Base-by-base conservation (phyloP, 2,888 invertebrate species). In the Myopa tessellatipennis region DNA sequence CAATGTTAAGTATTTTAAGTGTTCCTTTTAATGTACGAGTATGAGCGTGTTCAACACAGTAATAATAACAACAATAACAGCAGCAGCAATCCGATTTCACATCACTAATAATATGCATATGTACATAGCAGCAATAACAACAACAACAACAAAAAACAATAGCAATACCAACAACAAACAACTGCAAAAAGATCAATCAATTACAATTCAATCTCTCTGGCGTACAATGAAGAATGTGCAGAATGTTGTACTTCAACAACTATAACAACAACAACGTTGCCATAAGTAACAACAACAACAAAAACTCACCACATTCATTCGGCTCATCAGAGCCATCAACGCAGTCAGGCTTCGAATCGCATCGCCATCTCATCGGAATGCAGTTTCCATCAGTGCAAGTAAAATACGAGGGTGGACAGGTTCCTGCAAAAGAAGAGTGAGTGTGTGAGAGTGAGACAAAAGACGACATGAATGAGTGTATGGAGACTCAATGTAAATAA, bases 301-400 rank as follows among this genome's bases (percentile, higher is more conserved):
- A 58, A 18, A 75, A 85, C 89, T 90, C 87, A 91, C 91, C 89
- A 85, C 93, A 93, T 79, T 91, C 90, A 77, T 86, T 86, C 77
- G 90, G 89, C 87, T 93, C 93, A 86, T 93, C 92, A 77, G 91
- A 91, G 77, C 90, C 91, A 87, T 93, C 92, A 77, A 89, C 88
- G 85, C 93, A 93, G 85, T 93, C 92, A 50, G 87, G 86, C 78
- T 90, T 90, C 58, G 90, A 90, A 87, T 93, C 92, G 85, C 93
- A 93, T 83, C 90, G 90, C 91, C 91, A 92, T 78, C 90, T 88
- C 82, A 89, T 87, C 73, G 92, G 91, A 84, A 93, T 92, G 86
- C 93, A 93, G 82, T 89, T 90, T 75, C 92, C 91, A 82, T 91
- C 90, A 78, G 84, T 85, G 83, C 88, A 88, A 81, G 86, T 87